Evolutionary conservation across 2,888 invertebrate species (phyloP), one percentile per base, ranked within the genome.

Genomic region (Caenorhabditis zanzibari): DNA sequence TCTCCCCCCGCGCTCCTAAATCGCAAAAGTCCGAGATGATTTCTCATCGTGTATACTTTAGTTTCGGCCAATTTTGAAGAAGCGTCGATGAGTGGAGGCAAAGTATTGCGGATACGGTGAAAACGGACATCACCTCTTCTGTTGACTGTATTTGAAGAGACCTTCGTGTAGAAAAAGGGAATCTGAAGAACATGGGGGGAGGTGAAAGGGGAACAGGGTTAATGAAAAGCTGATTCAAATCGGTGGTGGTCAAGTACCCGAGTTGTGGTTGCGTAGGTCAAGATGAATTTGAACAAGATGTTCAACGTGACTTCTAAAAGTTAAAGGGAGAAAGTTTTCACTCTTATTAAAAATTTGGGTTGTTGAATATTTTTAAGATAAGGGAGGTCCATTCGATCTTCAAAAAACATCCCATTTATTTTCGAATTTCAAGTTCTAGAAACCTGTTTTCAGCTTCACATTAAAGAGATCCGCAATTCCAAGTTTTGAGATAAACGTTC

Each of bases 11-110:
- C 24, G 2, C 58, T 68, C 38, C 41, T n/a, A 32, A 32, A 44
- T 54, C 63, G 71, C 44, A 71, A 77, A 47, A 71, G 71, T 71
- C 71, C 63, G 71, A 61, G 63, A 79, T 71, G 56, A 72, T 71
- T 71, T 59, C 69, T 69, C 59, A 22, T 32, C 56, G 77, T 79
- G 79, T 79, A 72, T 76, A 76, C 76, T 76, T 68, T 76, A 64
- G 71, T 71, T 79, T 63, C 64, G 54, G n/a, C 71, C 63, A 79
- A 71, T 71, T 79, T 79, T 71, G 71, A 79, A 71, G 52, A 79
- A 71, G 52, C 79, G 58, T 32, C 26, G 47, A 79, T 44, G 54
- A 71, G 79, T 71, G 79, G 79, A 32, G 38, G 32, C 14, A 56
- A 58, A 71, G 79, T 71, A 71, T 64, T 56, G 56, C 54, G 71